Evolutionary conservation across 2,797 vertebrate genomes (phyloP).

Genomic region (Chelmon rostratus): DNA sequence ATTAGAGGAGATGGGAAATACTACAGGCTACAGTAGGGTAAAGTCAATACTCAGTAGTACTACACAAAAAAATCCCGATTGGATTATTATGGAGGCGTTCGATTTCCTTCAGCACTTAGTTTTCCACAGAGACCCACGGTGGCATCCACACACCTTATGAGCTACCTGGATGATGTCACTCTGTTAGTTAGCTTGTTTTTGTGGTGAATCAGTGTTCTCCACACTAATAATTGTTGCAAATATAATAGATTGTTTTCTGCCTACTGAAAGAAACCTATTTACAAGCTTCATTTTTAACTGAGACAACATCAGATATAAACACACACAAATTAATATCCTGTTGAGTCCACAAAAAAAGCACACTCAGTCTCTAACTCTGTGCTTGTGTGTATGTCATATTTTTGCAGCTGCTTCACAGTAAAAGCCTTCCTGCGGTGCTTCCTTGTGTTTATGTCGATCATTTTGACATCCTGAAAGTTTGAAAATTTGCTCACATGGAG

Average conservation of each 20-base stretch:
- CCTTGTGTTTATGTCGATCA: background rate
- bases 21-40: background rate
- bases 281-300: background rate
- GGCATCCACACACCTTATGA: background rate
- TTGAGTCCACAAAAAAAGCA: background rate
- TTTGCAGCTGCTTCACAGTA: background rate
- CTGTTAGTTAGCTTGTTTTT: background rate
- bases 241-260: no score
- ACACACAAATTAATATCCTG: background rate
- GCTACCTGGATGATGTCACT: background rate
- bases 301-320: background rate
- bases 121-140: background rate
- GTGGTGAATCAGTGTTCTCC: slow-evolving; percentile 3
- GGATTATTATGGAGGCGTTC: slow-evolving; percentile 3
- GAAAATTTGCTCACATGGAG: background rate
- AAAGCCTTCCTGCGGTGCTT: background rate
- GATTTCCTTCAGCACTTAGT: background rate
- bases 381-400: background rate
- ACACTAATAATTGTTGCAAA: no score
- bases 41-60: background rate
- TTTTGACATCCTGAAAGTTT: background rate
- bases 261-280: background rate
- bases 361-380: background rate
- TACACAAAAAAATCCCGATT: background rate
- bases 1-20: background rate